These are phyloP conservation scores for Spea multiplicata DNA, from an alignment of 2,113 vertebrate genomes.

Conservation along the genomic window DNA sequence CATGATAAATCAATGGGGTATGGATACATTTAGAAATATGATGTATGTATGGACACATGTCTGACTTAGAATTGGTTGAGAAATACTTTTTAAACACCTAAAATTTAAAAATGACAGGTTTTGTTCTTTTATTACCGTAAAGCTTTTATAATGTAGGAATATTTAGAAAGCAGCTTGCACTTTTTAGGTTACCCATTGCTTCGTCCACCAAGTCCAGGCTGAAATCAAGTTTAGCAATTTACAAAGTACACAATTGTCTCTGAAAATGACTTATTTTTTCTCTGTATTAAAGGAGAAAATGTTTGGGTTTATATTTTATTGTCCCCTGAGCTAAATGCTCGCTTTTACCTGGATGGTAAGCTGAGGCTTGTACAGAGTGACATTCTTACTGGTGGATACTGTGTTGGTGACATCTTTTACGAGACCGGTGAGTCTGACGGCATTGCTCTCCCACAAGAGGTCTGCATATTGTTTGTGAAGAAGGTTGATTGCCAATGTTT, in stretches of 20 bases:
- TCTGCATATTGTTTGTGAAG: slow-evolving; percentile 56
- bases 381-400: slow-evolving; percentile 62
- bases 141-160: not conserved
- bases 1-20: not conserved
- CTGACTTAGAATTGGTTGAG: not conserved
- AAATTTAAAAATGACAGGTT: not conserved
- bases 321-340: not conserved
- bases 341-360: slow-evolving; percentile 62
- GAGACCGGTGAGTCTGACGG: slow-evolving; percentile 65
- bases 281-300: not conserved
- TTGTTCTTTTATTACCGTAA: not conserved
- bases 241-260: too few relatives aligned
- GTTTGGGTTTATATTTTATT: not conserved
- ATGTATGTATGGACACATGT: not conserved
- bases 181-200: too few relatives aligned
- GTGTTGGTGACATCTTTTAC: slow-evolving; percentile 39
- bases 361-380: slow-evolving; percentile 61
- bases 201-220: too few relatives aligned
- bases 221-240: too few relatives aligned
- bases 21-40: not conserved
- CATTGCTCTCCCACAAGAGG: slow-evolving; percentile 56
- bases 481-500: slow-evolving; percentile 57
- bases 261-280: not conserved
- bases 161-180: too few relatives aligned
- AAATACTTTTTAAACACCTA: too few relatives aligned